These are phyloP conservation scores for Calcarius lapponicus DNA, from an alignment of 2,797 vertebrate species.

Conservation along the genomic window DNA sequence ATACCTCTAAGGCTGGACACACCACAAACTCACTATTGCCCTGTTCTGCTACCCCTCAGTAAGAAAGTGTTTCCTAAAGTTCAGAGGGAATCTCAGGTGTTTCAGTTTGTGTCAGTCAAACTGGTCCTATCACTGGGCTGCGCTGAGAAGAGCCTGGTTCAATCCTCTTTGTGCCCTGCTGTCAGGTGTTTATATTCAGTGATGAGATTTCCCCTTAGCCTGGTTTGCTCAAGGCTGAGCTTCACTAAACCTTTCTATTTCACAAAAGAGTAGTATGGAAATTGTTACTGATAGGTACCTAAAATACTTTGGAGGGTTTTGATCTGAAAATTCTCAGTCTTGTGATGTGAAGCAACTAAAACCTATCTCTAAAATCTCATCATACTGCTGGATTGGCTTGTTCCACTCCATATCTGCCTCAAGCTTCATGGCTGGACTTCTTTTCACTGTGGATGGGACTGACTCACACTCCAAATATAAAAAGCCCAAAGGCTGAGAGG, in stretches of 20 bases:
- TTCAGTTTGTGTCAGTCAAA: not conserved
- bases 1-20: not conserved
- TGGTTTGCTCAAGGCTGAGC: not conserved
- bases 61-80: not conserved
- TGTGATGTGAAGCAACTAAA: not conserved
- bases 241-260: not conserved
- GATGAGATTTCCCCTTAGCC: not conserved
- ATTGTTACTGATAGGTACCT: not conserved
- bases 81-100: not conserved
- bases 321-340: not conserved
- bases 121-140: not conserved
- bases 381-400: not conserved
- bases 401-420: not conserved
- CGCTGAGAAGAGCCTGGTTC: not conserved
- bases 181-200: not conserved
- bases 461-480: not conserved
- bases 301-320: not conserved
- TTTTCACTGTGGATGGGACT: not conserved
- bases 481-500: not conserved
- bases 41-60: accelerated
- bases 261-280: not conserved
- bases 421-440: not conserved
- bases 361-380: not conserved
- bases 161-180: not conserved
- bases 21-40: not conserved